Evolutionary conservation across 2,113 vertebrate species (phyloP).

Genomic region (Pangasianodon hypophthalmus): DNA sequence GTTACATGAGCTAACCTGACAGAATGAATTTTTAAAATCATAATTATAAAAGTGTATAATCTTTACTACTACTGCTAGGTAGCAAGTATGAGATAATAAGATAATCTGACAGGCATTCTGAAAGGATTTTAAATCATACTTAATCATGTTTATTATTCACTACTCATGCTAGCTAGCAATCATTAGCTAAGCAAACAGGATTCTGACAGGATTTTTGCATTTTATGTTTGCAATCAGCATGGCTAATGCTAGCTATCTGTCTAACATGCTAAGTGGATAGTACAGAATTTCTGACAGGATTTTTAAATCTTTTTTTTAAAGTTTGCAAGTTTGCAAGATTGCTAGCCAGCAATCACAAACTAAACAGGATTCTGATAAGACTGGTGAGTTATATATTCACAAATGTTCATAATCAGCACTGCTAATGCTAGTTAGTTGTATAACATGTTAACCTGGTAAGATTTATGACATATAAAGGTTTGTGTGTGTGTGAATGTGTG

Average conservation of each 20-base stretch:
- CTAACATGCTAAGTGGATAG: neutral
- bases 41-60: neutral
- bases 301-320: neutral
- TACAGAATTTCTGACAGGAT: neutral
- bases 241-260: neutral
- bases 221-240: neutral
- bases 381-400: neutral
- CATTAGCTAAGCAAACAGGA: neutral
- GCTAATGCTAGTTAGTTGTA: neutral
- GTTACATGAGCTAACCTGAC: neutral
- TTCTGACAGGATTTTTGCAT: neutral
- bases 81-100: neutral
- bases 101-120: neutral
- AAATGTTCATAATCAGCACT: neutral
- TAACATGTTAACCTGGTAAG: neutral
- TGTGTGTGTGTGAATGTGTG: too few relatives aligned
- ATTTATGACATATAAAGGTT: neutral
- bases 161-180: neutral
- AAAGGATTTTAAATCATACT: neutral
- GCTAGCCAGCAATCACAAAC: neutral
- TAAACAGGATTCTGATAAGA: neutral
- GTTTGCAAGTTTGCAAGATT: too few relatives aligned
- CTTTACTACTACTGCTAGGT: neutral
- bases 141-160: neutral
- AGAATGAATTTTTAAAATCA: neutral